These are phyloP conservation scores for Tetragonisca angustula DNA, from an alignment of 2,888 invertebrate genomes.

Conservation along the genomic window DNA sequence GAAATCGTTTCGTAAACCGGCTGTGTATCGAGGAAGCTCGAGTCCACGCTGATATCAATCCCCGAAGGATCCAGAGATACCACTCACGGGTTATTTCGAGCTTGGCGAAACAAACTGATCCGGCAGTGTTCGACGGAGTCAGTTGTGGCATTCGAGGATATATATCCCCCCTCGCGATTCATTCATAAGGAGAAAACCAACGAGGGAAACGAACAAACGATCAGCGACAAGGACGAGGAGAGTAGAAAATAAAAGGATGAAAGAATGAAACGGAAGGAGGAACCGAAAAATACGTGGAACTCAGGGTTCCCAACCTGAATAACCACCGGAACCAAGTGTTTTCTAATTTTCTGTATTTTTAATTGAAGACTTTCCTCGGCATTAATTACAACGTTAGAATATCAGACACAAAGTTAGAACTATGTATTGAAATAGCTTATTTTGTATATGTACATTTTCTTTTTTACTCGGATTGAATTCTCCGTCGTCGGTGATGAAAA, in stretches of 20 bases:
- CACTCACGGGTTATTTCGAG: constrained; percentile 35
- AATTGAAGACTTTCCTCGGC: background rate
- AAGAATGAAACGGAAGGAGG: background rate
- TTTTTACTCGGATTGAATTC: background rate
- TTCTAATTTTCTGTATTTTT: background rate
- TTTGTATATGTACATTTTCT: accelerated
- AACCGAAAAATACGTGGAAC: background rate
- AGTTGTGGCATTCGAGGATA: constrained; percentile 50
- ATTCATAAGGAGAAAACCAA: constrained; percentile 66
- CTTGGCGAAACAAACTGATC: constrained; percentile 48
- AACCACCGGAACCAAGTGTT: background rate
- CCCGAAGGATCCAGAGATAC: constrained; percentile 22
- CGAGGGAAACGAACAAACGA: background rate
- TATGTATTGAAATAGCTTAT: background rate
- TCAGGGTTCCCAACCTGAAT: background rate
- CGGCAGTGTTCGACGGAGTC: constrained; percentile 28
- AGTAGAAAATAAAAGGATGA: background rate
- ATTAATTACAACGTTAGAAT: background rate
- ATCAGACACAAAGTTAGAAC: background rate
- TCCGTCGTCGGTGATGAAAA: background rate
- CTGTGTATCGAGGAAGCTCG: background rate
- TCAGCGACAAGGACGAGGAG: constrained; percentile 3
- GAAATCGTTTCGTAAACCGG: constrained; percentile 1
- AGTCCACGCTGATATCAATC: constrained; percentile 38
- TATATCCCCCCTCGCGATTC: constrained; percentile 62